These are phyloP conservation scores for Psittacara wagleri DNA, from an alignment of 2,113 vertebrate genomes.

Conservation along the genomic window DNA sequence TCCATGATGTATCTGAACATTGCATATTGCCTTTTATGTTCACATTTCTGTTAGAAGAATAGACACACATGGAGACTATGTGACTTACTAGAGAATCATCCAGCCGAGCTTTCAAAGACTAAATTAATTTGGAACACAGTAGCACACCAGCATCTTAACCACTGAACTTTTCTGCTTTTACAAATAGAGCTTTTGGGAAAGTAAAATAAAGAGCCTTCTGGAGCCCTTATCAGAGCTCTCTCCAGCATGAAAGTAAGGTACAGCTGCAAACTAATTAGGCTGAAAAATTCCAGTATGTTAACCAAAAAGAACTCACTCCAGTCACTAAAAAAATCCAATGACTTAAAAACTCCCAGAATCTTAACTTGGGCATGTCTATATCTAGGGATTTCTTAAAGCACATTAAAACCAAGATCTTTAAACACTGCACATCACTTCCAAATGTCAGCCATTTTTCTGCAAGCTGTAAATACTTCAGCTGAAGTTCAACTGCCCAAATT, in stretches of 20 bases:
- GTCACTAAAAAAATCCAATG: neutral
- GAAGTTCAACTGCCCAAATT: slow-evolving; percentile 9
- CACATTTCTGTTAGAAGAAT: neutral
- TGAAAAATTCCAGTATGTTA: slow-evolving; percentile 34
- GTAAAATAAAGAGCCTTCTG: neutral
- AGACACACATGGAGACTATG: neutral
- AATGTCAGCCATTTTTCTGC: slow-evolving; percentile 14
- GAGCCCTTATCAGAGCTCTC: neutral
- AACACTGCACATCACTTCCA: neutral
- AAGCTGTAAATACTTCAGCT: slow-evolving; percentile 25
- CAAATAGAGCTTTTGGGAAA: neutral
- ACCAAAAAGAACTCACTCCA: neutral
- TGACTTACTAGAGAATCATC: neutral
- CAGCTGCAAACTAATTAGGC: slow-evolving; percentile 31
- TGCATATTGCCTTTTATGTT: neutral
- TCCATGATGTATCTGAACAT: neutral
- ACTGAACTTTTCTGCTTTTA: neutral
- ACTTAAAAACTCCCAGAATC: slow-evolving; percentile 5
- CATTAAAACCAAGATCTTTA: neutral
- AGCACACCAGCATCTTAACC: neutral
- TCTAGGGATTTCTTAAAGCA: slow-evolving; percentile 15
- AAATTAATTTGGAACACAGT: neutral
- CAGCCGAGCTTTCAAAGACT: neutral
- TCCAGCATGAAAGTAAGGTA: neutral
- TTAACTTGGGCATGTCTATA: neutral